A percentile compares a stretch with the other conserved stretches of the same genome.
Conservation (phyloP, 2,888 invertebrate genomes). For the Phyllotreta striolata region DNA sequence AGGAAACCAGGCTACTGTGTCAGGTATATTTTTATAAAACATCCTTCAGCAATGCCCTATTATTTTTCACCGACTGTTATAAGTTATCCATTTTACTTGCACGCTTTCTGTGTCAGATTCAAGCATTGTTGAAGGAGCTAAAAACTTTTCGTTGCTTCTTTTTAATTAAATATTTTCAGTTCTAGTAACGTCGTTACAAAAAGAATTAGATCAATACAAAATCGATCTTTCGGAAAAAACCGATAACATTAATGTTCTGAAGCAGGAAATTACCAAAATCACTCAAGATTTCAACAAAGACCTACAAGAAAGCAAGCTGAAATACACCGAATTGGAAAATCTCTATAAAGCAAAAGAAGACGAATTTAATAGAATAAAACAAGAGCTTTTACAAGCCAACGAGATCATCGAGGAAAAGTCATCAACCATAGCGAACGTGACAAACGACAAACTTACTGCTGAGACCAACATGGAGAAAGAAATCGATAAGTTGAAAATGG, state of each 20-base stretch:
- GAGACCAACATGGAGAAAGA: constrained; percentile 52
- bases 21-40: constrained; percentile 35
- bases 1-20: constrained; percentile 44
- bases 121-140: not conserved
- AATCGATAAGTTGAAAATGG: constrained; percentile 55
- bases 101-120: no score
- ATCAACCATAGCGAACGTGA: constrained; percentile 43
- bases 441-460: constrained; percentile 46
- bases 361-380: constrained; percentile 42
- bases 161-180: constrained; percentile 43
- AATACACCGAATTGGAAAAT: constrained; percentile 40
- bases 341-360: constrained; percentile 33
- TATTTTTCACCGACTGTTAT: no score
- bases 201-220: constrained; percentile 49
- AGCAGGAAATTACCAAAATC: constrained; percentile 46
- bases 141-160: constrained; percentile 5
- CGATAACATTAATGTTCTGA: constrained; percentile 45
- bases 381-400: constrained; percentile 55
- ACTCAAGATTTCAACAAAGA: constrained; percentile 45
- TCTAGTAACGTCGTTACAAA: constrained; percentile 47
- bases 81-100: no score
- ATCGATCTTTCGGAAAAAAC: constrained; percentile 45
- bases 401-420: constrained; percentile 47
- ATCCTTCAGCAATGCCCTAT: no score
- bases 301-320: constrained; percentile 37